A percentile compares a stretch with the other conserved stretches of the same genome.
Conservation (phyloP, 92 coral and sea anemone genomes). For the Epizoanthus illoricatus region DNA sequence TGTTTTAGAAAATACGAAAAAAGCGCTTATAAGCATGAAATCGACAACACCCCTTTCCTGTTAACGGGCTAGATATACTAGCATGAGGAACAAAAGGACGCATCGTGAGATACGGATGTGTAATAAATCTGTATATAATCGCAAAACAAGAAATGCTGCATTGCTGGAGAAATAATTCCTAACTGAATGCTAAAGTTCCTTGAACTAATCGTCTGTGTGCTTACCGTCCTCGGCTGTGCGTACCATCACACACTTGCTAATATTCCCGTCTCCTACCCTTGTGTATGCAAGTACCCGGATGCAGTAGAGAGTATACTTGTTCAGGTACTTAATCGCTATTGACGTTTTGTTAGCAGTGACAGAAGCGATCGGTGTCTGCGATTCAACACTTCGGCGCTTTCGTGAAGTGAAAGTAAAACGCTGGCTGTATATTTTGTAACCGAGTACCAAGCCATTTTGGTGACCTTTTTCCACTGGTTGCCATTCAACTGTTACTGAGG, state of each 20-base stretch:
- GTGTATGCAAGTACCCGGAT: conserved; percentile 40
- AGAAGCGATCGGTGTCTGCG: background rate
- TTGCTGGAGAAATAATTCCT: background rate
- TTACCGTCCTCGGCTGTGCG: conserved; percentile 50
- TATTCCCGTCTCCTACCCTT: conserved; percentile 20
- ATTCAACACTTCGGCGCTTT: background rate
- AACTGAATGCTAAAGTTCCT: background rate
- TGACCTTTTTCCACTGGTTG: background rate
- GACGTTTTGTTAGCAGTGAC: background rate
- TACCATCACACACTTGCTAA: conserved; percentile 26
- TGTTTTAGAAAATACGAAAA: too few relatives aligned
- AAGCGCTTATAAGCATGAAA: too few relatives aligned
- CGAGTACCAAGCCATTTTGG: background rate
- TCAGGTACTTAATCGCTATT: background rate
- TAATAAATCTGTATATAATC: too few relatives aligned
- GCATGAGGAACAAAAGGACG: too few relatives aligned
- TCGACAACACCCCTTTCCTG: too few relatives aligned
- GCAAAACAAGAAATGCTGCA: background rate
- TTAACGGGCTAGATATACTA: too few relatives aligned
- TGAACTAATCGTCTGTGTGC: background rate
- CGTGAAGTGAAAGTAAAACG: background rate
- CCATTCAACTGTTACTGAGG: background rate
- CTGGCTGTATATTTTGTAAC: background rate
- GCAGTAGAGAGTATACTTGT: conserved; percentile 19
- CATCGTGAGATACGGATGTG: too few relatives aligned